phyloP scores from a whole-genome alignment of 1,140 invertebrate genomes.

The Pectinophora gossypiella region DNA sequence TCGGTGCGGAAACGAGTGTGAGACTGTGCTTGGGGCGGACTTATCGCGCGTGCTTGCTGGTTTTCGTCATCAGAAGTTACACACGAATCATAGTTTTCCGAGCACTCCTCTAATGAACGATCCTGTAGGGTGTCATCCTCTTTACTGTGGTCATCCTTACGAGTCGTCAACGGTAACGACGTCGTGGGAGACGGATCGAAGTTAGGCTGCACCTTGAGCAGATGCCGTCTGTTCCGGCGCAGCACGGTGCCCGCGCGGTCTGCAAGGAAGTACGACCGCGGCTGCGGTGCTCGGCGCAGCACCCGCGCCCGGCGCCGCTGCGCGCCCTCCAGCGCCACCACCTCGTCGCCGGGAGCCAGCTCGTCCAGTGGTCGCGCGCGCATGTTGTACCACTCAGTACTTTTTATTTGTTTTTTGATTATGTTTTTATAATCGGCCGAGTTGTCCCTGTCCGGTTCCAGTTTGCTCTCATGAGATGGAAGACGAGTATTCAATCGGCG shows the following conservation, averaged over 20 bases:
- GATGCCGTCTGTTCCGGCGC: neutral
- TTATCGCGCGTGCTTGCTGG: too few species aligned
- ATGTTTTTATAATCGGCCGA: neutral
- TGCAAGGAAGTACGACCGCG: neutral
- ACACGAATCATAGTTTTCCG: too few species aligned
- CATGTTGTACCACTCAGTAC: neutral
- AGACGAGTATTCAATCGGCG: slow-evolving; percentile 6
- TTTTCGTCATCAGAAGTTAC: neutral
- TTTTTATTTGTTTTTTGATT: neutral
- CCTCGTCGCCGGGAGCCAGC: neutral
- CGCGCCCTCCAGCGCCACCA: neutral
- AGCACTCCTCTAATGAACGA: neutral
- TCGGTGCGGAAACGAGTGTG: neutral
- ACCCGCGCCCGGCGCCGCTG: neutral
- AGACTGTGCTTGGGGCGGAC: neutral
- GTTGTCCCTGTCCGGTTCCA: neutral
- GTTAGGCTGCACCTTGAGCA: neutral
- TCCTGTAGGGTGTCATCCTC: neutral
- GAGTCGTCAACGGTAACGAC: neutral
- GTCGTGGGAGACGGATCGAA: neutral
- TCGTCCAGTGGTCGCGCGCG: neutral
- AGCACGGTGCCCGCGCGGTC: neutral
- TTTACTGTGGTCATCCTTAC: neutral
- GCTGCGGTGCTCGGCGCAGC: neutral
- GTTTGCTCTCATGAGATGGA: neutral